A percentile compares a stretch with the other conserved stretches of the same genome.
Evolutionary conservation across 2,888 invertebrate genomes (phyloP).

Genomic region (Ennomos erosarius): DNA sequence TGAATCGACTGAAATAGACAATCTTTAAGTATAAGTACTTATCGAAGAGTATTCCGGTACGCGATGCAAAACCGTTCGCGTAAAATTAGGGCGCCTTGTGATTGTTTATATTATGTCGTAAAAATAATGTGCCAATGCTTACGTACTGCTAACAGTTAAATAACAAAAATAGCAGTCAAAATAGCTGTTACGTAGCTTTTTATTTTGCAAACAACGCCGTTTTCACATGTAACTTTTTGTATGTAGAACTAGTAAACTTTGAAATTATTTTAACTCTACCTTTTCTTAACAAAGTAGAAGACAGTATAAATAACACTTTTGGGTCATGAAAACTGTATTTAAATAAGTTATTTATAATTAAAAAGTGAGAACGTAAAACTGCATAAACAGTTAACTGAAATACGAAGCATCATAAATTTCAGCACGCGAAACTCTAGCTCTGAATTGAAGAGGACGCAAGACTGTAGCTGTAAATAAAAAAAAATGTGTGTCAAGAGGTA

Average conservation of each 20-base stretch:
- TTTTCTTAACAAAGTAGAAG: neutral
- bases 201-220: constrained; percentile 23
- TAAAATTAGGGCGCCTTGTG: constrained; percentile 46
- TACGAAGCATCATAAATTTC: constrained; percentile 12
- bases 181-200: constrained; percentile 18
- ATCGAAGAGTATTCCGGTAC: constrained; percentile 35
- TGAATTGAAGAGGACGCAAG: constrained; percentile 43
- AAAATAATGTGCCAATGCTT: constrained; percentile 35
- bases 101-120: constrained; percentile 47
- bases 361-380: constrained; percentile 9
- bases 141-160: constrained; percentile 30
- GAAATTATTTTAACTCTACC: neutral
- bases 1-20: constrained; percentile 53
- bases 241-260: neutral
- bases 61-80: constrained; percentile 41
- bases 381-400: constrained; percentile 14
- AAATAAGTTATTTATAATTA: neutral
- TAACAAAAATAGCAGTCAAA: constrained; percentile 26
- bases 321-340: no score
- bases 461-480: constrained; percentile 65
- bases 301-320: no score
- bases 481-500: constrained; percentile 48
- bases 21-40: constrained; percentile 28
- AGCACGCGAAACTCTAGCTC: constrained; percentile 26
- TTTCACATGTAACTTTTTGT: constrained; percentile 4